These are phyloP conservation scores for Galemys pyrenaicus DNA, from an alignment of 2,113 vertebrate genomes.

Conservation along the genomic window DNA sequence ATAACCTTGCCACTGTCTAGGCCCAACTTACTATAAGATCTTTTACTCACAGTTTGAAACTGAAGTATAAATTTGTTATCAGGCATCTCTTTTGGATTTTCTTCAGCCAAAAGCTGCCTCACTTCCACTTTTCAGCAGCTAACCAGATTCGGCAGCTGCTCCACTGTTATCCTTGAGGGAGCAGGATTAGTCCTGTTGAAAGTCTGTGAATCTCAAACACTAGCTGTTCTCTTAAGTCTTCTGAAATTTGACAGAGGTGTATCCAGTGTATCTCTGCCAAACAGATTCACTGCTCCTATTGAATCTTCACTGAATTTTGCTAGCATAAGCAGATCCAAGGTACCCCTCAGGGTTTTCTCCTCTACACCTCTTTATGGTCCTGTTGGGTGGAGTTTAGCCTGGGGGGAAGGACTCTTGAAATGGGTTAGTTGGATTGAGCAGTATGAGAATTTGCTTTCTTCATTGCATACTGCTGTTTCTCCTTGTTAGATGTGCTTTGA, in stretches of 20 bases:
- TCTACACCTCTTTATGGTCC: slow-evolving; percentile 50
- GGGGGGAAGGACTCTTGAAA: background rate
- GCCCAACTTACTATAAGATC: slow-evolving; percentile 1
- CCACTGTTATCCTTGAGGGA: background rate
- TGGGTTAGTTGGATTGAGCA: slow-evolving; percentile 54
- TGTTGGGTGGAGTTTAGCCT: background rate
- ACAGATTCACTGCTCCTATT: background rate
- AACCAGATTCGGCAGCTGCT: slow-evolving; percentile 51
- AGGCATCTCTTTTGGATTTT: slow-evolving; percentile 52
- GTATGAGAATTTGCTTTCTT: slow-evolving; percentile 67
- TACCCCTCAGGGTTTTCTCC: background rate
- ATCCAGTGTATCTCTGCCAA: slow-evolving; percentile 59
- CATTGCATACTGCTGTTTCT: slow-evolving; percentile 75
- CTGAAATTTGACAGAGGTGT: slow-evolving; percentile 41
- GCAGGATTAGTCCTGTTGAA: slow-evolving; percentile 38
- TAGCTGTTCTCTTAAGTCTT: slow-evolving; percentile 48
- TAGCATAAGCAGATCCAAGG: slow-evolving; percentile 58
- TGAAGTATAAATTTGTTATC: slow-evolving; percentile 33
- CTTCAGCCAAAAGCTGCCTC: slow-evolving; percentile 23
- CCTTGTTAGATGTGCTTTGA: slow-evolving; percentile 72
- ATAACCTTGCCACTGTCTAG: slow-evolving; percentile 19
- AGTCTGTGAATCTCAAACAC: slow-evolving; percentile 43
- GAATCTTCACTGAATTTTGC: slow-evolving; percentile 51
- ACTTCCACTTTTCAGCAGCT: slow-evolving; percentile 47
- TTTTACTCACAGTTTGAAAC: slow-evolving; percentile 58